Percentiles rank a stretch among this genome's conserved stretches.
These are phyloP conservation scores for Heliocidaris tuberculata DNA, from an alignment of 35 echinoderm and acorn worm genomes.

Conservation along the genomic window DNA sequence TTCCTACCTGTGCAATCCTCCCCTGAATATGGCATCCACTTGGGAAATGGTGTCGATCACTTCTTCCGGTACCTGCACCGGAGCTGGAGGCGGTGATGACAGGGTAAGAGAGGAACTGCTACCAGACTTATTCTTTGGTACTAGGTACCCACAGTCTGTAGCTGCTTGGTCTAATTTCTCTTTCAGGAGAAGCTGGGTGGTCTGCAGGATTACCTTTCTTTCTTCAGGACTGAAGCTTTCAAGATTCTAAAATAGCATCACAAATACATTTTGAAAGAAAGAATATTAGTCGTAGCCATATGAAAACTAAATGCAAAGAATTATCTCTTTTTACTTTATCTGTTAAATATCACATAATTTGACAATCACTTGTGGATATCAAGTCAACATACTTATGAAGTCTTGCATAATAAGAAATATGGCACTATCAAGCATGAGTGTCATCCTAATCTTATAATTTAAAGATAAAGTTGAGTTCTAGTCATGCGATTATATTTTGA, in stretches of 20 bases:
- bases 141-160: conserved; percentile 57
- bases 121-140: background rate
- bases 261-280: background rate
- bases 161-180: conserved; percentile 59
- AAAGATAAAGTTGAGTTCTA: no score
- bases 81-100: background rate
- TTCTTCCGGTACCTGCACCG: background rate
- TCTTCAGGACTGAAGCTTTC: conserved; percentile 15
- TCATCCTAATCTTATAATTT: no score
- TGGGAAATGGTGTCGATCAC: conserved; percentile 32
- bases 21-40: conserved; percentile 21
- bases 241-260: background rate
- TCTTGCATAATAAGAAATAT: no score
- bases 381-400: no score
- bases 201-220: conserved; percentile 42
- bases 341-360: no score
- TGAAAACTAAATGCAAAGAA: no score
- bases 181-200: conserved; percentile 62
- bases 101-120: background rate
- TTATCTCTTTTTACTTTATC: no score
- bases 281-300: no score
- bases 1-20: conserved; percentile 32
- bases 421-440: no score
- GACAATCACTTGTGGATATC: no score
- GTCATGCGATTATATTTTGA: no score